Evolutionary conservation across 1,140 invertebrate genomes (phyloP).

Genomic region (Luehdorfia chinensis): DNA sequence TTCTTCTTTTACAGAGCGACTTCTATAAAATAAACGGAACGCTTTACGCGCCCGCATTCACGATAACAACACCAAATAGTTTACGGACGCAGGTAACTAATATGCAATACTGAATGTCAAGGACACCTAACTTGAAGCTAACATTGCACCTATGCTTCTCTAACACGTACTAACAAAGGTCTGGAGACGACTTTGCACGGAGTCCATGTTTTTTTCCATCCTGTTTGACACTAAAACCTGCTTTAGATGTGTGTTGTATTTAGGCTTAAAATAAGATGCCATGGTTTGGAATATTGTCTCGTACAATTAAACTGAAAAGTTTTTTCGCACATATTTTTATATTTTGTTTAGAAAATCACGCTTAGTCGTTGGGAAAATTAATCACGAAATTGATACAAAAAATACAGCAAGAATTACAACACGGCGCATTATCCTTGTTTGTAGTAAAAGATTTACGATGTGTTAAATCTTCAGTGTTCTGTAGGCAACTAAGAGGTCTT

Average conservation of each 20-base stretch:
- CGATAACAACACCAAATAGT: constrained; percentile 46
- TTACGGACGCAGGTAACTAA: constrained; percentile 59
- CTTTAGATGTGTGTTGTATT: constrained; percentile 15
- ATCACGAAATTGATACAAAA: no score
- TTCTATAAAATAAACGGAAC: constrained; percentile 74
- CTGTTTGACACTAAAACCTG: constrained; percentile 13
- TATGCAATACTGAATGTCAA: constrained; percentile 21
- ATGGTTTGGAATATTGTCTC: not conserved
- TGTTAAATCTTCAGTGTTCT: no score
- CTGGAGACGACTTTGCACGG: constrained; percentile 60
- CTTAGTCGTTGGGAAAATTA: no score
- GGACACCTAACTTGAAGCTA: constrained; percentile 29
- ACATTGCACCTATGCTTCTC: constrained; percentile 48
- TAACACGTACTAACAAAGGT: constrained; percentile 43
- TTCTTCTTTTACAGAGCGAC: constrained; percentile 71
- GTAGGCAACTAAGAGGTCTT: no score
- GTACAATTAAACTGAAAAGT: no score
- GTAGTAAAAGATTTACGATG: no score
- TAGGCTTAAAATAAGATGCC: constrained; percentile 10
- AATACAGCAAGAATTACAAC: no score
- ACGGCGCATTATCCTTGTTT: no score
- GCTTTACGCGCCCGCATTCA: constrained; percentile 50
- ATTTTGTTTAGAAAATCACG: no score
- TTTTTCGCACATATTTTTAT: no score
- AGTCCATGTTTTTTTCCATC: constrained; percentile 13